Evolutionary conservation across 2,888 invertebrate genomes (phyloP).

Genomic region (Glaucopsyche alexis): DNA sequence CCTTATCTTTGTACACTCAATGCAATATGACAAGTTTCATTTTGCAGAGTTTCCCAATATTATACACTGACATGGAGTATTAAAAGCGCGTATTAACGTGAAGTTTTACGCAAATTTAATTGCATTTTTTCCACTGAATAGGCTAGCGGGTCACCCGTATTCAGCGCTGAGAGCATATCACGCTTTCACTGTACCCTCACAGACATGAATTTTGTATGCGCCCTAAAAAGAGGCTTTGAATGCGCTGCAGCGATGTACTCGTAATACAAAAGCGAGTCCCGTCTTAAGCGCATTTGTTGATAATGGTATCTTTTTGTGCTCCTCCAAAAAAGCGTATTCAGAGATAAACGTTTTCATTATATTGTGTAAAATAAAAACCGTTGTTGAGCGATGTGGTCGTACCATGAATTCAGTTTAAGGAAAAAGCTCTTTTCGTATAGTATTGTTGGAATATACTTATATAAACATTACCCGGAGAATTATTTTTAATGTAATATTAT

Average conservation of each 20-base stretch:
- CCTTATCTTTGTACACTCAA: too few species aligned
- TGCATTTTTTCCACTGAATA: constrained; percentile 17
- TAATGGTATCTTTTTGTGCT: constrained; percentile 18
- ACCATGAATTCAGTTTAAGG: background rate
- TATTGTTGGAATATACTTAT: background rate
- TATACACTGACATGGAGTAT: background rate
- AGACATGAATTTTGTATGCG: constrained; percentile 28
- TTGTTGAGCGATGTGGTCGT: background rate
- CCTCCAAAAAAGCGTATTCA: background rate
- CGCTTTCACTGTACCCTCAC: constrained; percentile 21
- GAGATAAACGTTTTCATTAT: constrained; percentile 12
- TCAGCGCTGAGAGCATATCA: constrained; percentile 16
- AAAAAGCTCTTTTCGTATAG: background rate
- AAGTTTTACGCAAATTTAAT: constrained; percentile 19
- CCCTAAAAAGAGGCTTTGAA: constrained; percentile 28
- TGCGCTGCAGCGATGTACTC: constrained; percentile 18
- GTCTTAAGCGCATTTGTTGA: constrained; percentile 20
- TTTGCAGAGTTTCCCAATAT: background rate
- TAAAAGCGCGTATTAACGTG: constrained; percentile 1
- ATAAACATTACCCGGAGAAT: background rate
- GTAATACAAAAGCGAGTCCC: constrained; percentile 1
- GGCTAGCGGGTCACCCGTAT: constrained; percentile 23
- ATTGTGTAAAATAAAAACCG: background rate
- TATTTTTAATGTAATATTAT: too few species aligned
- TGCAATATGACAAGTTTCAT: background rate